Percentiles rank a stretch among this genome's conserved stretches.
Evolutionary conservation across 2,797 vertebrate genomes (phyloP).

Genomic region (Euthynnus affinis): DNA sequence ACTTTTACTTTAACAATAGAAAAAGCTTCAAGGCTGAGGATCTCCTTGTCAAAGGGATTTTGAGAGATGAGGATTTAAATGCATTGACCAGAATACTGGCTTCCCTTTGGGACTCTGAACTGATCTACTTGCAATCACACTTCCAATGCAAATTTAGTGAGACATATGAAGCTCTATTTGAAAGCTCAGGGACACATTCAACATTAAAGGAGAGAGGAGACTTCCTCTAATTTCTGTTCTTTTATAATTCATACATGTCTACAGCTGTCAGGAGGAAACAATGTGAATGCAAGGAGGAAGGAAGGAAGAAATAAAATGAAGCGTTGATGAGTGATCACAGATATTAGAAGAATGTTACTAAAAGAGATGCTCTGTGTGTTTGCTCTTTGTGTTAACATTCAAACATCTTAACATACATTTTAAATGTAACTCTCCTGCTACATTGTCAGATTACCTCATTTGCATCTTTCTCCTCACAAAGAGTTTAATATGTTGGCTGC

Average conservation of each 20-base stretch:
- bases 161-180: not conserved
- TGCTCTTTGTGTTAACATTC: not conserved
- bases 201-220: not conserved
- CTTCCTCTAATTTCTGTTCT: not conserved
- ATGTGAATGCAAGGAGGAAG: too few species aligned
- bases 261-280: not conserved
- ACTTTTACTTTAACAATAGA: too few species aligned
- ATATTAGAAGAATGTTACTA: not conserved
- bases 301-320: not conserved
- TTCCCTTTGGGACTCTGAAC: not conserved
- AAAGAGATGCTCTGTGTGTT: not conserved
- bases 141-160: not conserved
- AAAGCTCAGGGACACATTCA: not conserved
- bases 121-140: not conserved
- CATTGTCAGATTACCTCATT: not conserved
- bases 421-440: not conserved
- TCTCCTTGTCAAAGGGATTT: not conserved
- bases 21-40: too few species aligned
- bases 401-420: not conserved
- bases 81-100: not conserved
- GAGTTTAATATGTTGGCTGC: not conserved
- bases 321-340: too few species aligned
- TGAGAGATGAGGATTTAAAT: not conserved
- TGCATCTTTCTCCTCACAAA: not conserved
- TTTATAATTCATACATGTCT: not conserved